phyloP scores from a whole-genome alignment of 92 coral and sea anemone species.

The Epizoanthus scotinus region DNA sequence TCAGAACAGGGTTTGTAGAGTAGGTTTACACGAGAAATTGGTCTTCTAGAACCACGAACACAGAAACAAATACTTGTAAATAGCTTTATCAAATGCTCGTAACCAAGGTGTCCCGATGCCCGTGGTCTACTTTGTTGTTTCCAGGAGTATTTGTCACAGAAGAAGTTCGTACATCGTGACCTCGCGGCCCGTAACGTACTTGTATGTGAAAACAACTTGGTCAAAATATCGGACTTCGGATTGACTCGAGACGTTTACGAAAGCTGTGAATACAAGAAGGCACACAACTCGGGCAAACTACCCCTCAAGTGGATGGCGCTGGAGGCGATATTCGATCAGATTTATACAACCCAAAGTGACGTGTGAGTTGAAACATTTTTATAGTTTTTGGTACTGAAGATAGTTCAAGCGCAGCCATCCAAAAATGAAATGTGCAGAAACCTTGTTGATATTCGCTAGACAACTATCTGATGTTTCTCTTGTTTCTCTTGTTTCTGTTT shows the following conservation, averaged over 20 bases:
- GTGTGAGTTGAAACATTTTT: constrained; percentile 54
- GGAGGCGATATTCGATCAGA: constrained; percentile 75
- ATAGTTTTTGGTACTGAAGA: background rate
- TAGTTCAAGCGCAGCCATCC: no score
- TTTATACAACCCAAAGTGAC: constrained; percentile 76
- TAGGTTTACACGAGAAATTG: no score
- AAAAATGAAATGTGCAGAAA: no score
- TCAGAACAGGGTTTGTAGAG: no score
- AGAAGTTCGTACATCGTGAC: constrained; percentile 85
- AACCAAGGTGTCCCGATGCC: no score
- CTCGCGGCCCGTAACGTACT: constrained; percentile 84
- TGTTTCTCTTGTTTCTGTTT: no score
- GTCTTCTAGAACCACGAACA: no score
- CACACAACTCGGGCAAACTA: constrained; percentile 68
- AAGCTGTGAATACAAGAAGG: constrained; percentile 77
- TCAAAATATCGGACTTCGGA: constrained; percentile 86
- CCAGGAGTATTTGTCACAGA: constrained; percentile 89
- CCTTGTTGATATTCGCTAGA: no score
- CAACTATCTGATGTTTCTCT: no score
- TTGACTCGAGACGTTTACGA: constrained; percentile 85
- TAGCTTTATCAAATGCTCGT: no score
- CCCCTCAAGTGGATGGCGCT: constrained; percentile 93
- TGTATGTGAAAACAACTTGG: constrained; percentile 80
- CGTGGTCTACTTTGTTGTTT: background rate
- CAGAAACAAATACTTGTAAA: no score